These are phyloP conservation scores for Callospermophilus lateralis DNA, from an alignment of 2,113 vertebrate genomes.

Conservation along the genomic window DNA sequence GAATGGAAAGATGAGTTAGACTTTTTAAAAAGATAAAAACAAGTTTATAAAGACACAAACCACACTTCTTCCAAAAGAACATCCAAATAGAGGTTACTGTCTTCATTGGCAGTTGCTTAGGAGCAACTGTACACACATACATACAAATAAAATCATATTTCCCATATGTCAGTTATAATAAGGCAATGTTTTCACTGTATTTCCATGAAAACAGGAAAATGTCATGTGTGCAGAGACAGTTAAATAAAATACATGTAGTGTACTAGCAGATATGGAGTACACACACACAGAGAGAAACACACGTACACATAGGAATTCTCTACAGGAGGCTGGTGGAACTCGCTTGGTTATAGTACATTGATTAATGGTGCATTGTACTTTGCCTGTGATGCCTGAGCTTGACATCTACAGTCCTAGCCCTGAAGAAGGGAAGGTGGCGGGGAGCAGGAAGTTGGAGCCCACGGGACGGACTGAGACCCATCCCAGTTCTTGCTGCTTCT, in stretches of 20 bases:
- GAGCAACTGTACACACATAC: background rate
- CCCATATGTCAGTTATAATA: background rate
- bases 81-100: background rate
- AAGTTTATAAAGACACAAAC: background rate
- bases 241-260: background rate
- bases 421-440: background rate
- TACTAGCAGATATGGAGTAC: background rate
- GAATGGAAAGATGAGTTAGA: background rate
- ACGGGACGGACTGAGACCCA: background rate
- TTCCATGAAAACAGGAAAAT: conserved; percentile 24
- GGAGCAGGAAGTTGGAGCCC: too few species aligned
- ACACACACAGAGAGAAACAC: background rate
- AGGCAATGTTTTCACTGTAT: background rate
- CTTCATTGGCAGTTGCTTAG: background rate
- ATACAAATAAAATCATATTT: background rate
- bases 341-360: too few species aligned
- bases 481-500: background rate
- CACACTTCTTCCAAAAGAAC: too few species aligned
- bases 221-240: background rate
- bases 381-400: background rate
- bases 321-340: background rate
- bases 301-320: background rate
- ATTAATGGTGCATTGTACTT: too few species aligned
- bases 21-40: background rate
- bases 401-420: too few species aligned